These are phyloP conservation scores for Nomia melanderi DNA, from an alignment of 1,140 invertebrate genomes.

Conservation along the genomic window DNA sequence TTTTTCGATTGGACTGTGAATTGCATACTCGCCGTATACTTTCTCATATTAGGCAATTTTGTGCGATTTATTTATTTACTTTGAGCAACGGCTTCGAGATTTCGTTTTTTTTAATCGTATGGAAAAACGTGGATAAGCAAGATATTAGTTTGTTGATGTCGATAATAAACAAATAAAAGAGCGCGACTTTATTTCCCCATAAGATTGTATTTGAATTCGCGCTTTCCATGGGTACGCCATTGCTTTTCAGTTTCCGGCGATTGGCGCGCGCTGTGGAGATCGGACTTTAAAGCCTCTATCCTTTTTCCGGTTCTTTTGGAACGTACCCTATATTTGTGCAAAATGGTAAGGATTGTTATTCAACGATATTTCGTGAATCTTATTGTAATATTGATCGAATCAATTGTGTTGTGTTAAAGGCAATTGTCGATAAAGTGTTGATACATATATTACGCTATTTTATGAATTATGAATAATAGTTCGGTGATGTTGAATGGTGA, in stretches of 20 bases:
- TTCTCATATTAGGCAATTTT: not conserved
- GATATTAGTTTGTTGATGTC: not conserved
- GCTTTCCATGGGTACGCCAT: not conserved
- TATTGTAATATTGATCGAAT: constrained; percentile 10
- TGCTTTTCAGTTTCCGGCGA: constrained; percentile 1
- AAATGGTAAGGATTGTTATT: constrained; percentile 61
- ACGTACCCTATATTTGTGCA: not conserved
- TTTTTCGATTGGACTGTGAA: constrained; percentile 10
- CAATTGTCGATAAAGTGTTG: not conserved
- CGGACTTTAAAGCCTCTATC: not conserved
- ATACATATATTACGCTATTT: constrained; percentile 17
- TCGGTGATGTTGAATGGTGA: not conserved
- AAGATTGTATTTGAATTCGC: constrained; percentile 12
- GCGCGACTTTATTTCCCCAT: not conserved
- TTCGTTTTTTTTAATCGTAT: not conserved
- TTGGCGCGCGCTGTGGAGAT: not conserved
- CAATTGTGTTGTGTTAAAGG: not conserved
- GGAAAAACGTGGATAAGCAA: not conserved
- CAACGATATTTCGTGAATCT: constrained; percentile 25
- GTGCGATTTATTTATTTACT: not conserved
- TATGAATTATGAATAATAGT: not conserved
- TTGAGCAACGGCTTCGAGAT: too few relatives aligned
- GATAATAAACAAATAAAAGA: not conserved
- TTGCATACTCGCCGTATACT: not conserved
- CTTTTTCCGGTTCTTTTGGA: constrained; percentile 45